Base-by-base conservation (phyloP, 1,140 invertebrate species). In the Bombus pyrosoma region DNA sequence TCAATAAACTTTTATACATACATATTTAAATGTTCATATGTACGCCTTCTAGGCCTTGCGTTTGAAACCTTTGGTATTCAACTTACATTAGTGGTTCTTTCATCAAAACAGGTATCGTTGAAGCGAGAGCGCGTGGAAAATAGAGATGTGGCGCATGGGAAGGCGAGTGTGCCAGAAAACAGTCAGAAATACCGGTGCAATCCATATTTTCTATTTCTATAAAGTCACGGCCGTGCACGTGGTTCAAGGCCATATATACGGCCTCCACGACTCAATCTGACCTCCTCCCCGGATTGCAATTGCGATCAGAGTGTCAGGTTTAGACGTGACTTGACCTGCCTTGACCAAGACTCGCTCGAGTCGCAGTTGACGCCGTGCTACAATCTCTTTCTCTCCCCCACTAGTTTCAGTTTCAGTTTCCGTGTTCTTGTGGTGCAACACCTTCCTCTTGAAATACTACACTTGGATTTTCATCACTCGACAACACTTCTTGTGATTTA, bases 261-360 rank as follows among this genome's bases (percentile, higher is more conserved):
- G 47, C 72, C 59, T 71, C 77, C 76, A 57, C 53, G 32, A 53
- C 28, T 69, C 64, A n/a, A n/a, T 41, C 59, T 64, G 86, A 87
- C 77, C 86, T 85, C 62, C 72, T 73, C 72, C 57, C 12, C 15
- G 83, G 47, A 81, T 87, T 57, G 77, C 74, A 81, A 59, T 81
- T 72, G 57, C 83, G 86, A 85, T 81, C 72, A 28, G 47, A 79
- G 86, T 87, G 83, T 87, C 83, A 66, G 77, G 76, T 87, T 87
- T 85, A 85, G 77, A 87, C 64, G 77, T 76, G 86, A 81, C 86
- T 87, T 79, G 83, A 87, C 83, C 86, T 76, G 83, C 76, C 83
- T 85, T 87, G 83, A 85, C 71, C 83, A 87, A 81, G 68, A 39
- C 64, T 77, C 41, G 73, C 73, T 68, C 68, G 39, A 59, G 34